Evolutionary conservation across 2,113 vertebrate genomes (phyloP).

Genomic region (Hippocampus guttulatus): DNA sequence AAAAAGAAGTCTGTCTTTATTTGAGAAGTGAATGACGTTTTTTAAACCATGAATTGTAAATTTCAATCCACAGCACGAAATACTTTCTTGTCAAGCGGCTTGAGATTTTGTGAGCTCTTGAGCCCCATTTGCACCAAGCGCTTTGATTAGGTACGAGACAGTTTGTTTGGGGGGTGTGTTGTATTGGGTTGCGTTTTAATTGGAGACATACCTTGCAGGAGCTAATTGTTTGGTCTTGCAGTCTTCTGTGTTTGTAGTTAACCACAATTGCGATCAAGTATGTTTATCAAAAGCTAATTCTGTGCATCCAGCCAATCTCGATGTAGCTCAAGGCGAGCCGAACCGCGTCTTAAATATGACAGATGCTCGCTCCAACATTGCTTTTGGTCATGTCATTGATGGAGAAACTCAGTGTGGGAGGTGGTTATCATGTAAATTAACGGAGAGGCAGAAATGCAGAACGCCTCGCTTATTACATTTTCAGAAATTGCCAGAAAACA

Average conservation of each 20-base stretch:
- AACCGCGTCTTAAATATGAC: not conserved
- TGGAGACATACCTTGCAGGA: not conserved
- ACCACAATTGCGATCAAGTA: no score
- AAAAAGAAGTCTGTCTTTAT: no score
- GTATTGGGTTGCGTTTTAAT: not conserved
- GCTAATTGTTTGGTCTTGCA: not conserved
- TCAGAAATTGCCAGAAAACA: not conserved
- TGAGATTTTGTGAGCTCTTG: no score
- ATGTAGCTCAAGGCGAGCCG: not conserved
- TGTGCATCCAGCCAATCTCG: not conserved
- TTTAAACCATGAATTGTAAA: no score
- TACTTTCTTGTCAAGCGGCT: no score
- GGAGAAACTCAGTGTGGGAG: not conserved
- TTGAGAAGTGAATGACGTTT: no score
- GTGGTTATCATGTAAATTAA: not conserved
- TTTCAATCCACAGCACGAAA: no score
- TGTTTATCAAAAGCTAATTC: not conserved
- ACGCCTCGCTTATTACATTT: not conserved
- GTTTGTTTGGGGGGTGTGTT: no score
- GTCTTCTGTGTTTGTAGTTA: not conserved
- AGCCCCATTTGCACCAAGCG: no score
- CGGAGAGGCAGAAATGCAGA: not conserved
- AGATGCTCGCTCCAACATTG: slow-evolving; percentile 2
- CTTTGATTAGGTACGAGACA: no score
- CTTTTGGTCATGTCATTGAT: not conserved